Evolutionary conservation across 2,888 invertebrate genomes (phyloP).

Genomic region (Eledona agricola): DNA sequence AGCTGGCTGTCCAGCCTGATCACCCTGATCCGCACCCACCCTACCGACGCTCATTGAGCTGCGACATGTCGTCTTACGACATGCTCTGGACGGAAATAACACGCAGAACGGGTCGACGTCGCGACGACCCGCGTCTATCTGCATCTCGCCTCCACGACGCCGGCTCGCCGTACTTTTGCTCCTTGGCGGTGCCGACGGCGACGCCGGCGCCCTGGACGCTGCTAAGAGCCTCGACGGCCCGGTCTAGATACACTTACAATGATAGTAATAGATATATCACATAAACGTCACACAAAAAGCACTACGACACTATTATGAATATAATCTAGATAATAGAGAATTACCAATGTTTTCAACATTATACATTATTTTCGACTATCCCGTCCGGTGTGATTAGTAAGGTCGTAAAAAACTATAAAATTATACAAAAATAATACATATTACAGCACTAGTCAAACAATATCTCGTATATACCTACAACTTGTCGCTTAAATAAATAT

Average conservation of each 20-base stretch:
- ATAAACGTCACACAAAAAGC: slow-evolving; percentile 66
- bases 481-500: slow-evolving; percentile 55
- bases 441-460: slow-evolving; percentile 51
- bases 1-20: slow-evolving; percentile 60
- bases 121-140: slow-evolving; percentile 44
- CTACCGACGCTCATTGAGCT: slow-evolving; percentile 62
- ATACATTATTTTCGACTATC: slow-evolving; percentile 52
- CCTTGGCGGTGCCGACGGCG: too few relatives aligned
- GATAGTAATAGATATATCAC: slow-evolving; percentile 62
- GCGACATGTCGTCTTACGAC: slow-evolving; percentile 59
- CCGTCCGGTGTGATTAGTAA: slow-evolving; percentile 53
- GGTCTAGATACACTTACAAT: slow-evolving; percentile 50
- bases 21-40: slow-evolving; percentile 62
- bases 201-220: slow-evolving; percentile 34
- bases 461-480: slow-evolving; percentile 51
- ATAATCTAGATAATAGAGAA: slow-evolving; percentile 58
- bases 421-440: slow-evolving; percentile 59
- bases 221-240: slow-evolving; percentile 17
- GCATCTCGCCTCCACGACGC: slow-evolving; percentile 47
- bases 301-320: slow-evolving; percentile 61
- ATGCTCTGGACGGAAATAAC: slow-evolving; percentile 64
- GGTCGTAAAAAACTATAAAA: slow-evolving; percentile 59
- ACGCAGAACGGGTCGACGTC: slow-evolving; percentile 55
- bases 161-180: too few relatives aligned
- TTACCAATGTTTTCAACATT: slow-evolving; percentile 54